Conservation (phyloP, 2,113 vertebrate species). For the Gracilinanus agilis region DNA sequence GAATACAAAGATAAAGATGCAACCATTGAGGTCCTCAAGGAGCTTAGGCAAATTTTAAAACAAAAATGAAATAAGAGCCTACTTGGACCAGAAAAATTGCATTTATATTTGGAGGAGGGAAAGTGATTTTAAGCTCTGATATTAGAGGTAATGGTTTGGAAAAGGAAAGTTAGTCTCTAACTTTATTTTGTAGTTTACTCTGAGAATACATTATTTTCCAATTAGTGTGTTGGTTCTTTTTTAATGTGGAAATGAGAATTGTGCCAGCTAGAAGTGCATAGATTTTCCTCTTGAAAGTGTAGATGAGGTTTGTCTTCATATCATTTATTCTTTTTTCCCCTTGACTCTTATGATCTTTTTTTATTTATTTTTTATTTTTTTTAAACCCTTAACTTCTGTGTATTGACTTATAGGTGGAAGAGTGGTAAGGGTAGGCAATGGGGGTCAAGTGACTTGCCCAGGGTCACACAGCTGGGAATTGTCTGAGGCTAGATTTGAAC, state of each 20-base stretch:
- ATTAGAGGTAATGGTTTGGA: not conserved
- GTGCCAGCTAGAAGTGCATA: not conserved
- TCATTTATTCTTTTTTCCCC: not conserved
- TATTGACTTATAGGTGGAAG: too few relatives aligned
- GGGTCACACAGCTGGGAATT: too few relatives aligned
- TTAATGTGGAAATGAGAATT: not conserved
- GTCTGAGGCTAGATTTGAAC: too few relatives aligned
- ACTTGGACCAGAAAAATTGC: not conserved
- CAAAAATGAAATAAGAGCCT: not conserved
- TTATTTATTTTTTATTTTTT: too few relatives aligned
- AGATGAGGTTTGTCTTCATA: not conserved
- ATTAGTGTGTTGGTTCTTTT: not conserved
- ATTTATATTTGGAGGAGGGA: not conserved
- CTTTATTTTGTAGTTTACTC: not conserved
- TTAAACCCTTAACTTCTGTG: too few relatives aligned
- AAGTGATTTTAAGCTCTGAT: not conserved
- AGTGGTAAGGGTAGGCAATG: too few relatives aligned
- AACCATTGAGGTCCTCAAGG: not conserved
- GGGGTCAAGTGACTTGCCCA: too few relatives aligned
- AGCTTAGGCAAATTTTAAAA: not conserved
- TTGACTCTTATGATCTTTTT: not conserved
- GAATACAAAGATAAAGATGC: not conserved
- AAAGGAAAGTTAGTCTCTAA: not conserved
- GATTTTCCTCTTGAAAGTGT: not conserved
- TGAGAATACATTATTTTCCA: not conserved